phyloP scores from a whole-genome alignment of 2,797 vertebrate species.

The Diceros bicornis region DNA sequence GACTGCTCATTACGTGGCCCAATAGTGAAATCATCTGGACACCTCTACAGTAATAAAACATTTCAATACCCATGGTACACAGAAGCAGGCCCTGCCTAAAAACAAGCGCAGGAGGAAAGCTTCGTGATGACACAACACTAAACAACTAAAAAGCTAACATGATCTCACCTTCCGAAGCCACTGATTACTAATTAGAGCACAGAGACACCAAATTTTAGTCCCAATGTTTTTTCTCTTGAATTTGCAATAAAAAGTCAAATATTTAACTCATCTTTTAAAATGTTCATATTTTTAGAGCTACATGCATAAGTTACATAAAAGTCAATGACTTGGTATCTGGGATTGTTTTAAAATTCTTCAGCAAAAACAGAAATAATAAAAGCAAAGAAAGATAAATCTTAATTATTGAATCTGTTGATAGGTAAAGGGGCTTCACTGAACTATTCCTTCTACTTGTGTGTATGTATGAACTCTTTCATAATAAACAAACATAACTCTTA shows the following conservation, averaged over 20 bases:
- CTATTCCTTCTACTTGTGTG: not conserved
- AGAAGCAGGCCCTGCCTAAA: not conserved
- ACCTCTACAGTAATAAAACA: not conserved
- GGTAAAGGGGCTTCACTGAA: not conserved
- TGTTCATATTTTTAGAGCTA: not conserved
- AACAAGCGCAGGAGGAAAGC: not conserved
- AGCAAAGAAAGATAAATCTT: not conserved
- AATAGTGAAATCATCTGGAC: not conserved
- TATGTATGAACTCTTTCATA: conserved; percentile 28
- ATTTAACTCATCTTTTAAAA: not conserved
- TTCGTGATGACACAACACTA: not conserved
- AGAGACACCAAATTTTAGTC: not conserved
- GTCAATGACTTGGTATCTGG: not conserved
- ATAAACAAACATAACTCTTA: conserved; percentile 19
- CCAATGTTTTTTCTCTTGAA: not conserved
- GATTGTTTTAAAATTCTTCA: conserved; percentile 52
- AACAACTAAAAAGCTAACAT: not conserved
- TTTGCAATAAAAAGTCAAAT: not conserved
- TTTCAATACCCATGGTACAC: not conserved
- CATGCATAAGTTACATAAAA: not conserved
- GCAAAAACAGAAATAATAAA: conserved; percentile 14
- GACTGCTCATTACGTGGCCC: not conserved
- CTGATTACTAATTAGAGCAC: not conserved
- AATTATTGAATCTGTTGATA: not conserved
- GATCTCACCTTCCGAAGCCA: not conserved